Percentiles rank a stretch among this genome's conserved stretches.
phyloP scores from a whole-genome alignment of 2,113 vertebrate genomes.

The Neoarius graeffei region DNA sequence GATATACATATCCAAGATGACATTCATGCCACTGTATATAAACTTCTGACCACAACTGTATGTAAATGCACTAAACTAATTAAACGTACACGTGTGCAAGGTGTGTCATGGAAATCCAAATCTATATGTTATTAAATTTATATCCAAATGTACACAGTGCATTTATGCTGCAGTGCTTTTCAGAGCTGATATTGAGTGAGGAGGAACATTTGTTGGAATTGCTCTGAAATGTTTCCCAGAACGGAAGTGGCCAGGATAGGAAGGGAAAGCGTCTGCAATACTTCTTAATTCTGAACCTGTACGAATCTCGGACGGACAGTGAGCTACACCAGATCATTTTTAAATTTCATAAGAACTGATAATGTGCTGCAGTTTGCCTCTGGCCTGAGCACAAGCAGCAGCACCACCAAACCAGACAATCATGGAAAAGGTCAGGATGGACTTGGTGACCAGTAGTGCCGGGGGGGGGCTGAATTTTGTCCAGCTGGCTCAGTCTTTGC shows the following conservation, averaged over 20 bases:
- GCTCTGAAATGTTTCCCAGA: not conserved
- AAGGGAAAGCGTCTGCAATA: not conserved
- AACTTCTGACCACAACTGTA: no score
- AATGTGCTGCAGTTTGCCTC: not conserved
- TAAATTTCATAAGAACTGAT: not conserved
- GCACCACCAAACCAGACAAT: constrained; percentile 2
- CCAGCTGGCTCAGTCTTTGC: constrained; percentile 8
- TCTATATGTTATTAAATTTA: not conserved
- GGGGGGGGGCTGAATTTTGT: not conserved
- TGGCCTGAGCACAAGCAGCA: not conserved
- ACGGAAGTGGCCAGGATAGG: not conserved
- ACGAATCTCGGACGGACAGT: not conserved
- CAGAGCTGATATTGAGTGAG: not conserved
- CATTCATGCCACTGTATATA: no score
- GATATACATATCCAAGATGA: no score
- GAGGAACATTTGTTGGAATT: no score
- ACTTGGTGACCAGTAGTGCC: constrained; percentile 4
- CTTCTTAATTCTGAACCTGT: not conserved
- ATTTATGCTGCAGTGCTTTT: not conserved
- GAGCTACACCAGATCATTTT: not conserved
- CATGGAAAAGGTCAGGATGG: not conserved
- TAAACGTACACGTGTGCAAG: not conserved
- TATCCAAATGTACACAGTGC: not conserved
- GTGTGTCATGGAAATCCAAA: not conserved
- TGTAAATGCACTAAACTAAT: no score